Conservation (phyloP, 2,888 invertebrate species). For the Hypena proboscidalis region DNA sequence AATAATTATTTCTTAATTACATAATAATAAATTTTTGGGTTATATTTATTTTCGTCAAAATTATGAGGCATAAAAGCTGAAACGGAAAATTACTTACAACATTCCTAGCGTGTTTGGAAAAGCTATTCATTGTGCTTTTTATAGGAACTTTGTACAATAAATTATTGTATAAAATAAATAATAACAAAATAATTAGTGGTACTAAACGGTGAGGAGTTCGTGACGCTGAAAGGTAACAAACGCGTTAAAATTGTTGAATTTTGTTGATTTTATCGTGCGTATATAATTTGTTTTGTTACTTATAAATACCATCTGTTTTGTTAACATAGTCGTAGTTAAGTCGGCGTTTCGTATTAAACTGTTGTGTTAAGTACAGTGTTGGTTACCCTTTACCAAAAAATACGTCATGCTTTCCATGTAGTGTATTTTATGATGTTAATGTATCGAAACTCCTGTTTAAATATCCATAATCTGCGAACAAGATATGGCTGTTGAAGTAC, state of each 20-base stretch:
- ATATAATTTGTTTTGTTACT: conserved; percentile 20
- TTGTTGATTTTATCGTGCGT: conserved; percentile 37
- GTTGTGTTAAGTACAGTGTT: too few species aligned
- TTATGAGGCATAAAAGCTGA: too few species aligned
- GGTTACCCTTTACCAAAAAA: too few species aligned
- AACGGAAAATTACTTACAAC: conserved; percentile 2
- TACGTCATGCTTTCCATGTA: too few species aligned
- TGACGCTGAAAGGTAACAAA: conserved; percentile 19
- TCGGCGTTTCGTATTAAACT: background rate
- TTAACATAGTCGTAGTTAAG: conserved; percentile 1
- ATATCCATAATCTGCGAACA: background rate
- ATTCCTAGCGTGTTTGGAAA: conserved; percentile 16
- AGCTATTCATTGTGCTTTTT: conserved; percentile 8
- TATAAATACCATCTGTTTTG: conserved; percentile 13
- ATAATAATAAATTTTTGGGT: background rate
- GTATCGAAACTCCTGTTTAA: too few species aligned
- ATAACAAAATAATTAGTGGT: conserved; percentile 15
- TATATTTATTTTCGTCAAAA: background rate
- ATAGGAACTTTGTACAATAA: conserved; percentile 9
- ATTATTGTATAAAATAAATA: conserved; percentile 10
- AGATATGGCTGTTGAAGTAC: conserved; percentile 1
- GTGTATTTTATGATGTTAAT: too few species aligned
- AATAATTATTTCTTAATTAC: background rate
- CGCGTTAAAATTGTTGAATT: conserved; percentile 28
- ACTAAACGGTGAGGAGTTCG: conserved; percentile 3